Percentiles rank a stretch among this genome's conserved stretches.
Conservation (phyloP, 64 coral and sea anemone genomes). For the Pachyseris speciosa region DNA sequence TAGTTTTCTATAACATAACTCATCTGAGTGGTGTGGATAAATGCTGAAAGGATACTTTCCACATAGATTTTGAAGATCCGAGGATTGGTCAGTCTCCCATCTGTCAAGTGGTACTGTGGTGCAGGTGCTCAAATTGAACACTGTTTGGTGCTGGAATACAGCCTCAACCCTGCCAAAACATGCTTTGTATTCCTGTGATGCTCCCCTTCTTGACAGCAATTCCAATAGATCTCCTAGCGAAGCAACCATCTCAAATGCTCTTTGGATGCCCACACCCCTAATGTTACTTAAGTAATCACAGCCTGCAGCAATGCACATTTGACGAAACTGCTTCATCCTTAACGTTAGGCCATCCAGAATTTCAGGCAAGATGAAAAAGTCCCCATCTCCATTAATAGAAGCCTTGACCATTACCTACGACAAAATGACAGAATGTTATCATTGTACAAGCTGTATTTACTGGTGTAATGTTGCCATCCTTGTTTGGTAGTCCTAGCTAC, state of each 20-base stretch:
- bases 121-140: slow-evolving; percentile 23
- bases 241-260: slow-evolving; percentile 27
- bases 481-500: too few species aligned
- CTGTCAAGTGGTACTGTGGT: slow-evolving; percentile 14
- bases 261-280: slow-evolving; percentile 57
- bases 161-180: slow-evolving; percentile 9
- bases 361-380: slow-evolving; percentile 7
- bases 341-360: slow-evolving; percentile 17
- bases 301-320: slow-evolving; percentile 59
- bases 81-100: not conserved
- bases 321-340: slow-evolving; percentile 16
- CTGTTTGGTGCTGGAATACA: slow-evolving; percentile 52
- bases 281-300: slow-evolving; percentile 59
- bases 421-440: not conserved
- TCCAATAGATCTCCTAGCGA: not conserved
- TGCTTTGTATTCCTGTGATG: slow-evolving; percentile 39
- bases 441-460: too few species aligned
- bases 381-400: slow-evolving; percentile 34
- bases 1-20: not conserved
- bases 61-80: slow-evolving; percentile 14
- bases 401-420: slow-evolving; percentile 57
- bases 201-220: slow-evolving; percentile 4
- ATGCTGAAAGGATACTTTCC: slow-evolving; percentile 45
- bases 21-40: not conserved
- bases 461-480: too few species aligned